Conservation (phyloP, 2,113 vertebrate species). For the Chaetodon trifascialis region DNA sequence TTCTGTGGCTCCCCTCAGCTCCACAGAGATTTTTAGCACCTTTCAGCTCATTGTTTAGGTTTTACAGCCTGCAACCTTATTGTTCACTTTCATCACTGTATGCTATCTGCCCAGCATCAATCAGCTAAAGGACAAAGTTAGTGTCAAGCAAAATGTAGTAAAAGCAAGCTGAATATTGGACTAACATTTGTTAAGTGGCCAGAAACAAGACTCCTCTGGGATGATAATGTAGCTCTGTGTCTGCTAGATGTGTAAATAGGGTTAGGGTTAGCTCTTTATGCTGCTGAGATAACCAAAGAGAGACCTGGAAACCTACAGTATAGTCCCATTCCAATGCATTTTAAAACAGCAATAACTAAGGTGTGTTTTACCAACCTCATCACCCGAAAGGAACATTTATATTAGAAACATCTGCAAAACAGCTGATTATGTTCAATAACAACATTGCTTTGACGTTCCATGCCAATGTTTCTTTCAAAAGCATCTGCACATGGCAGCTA, state of each 20-base stretch:
- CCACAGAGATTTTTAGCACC: neutral
- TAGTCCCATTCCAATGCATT: neutral
- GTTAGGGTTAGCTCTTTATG: too few species aligned
- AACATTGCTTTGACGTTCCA: neutral
- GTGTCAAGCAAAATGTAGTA: neutral
- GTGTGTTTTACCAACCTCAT: neutral
- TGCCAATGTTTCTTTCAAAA: neutral
- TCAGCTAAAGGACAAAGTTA: neutral
- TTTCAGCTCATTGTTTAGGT: neutral
- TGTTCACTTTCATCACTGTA: neutral
- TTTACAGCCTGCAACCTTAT: neutral
- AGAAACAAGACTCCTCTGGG: neutral
- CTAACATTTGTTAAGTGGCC: neutral
- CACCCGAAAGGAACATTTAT: neutral
- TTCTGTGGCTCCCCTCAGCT: too few species aligned
- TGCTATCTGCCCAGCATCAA: neutral
- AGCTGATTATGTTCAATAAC: neutral
- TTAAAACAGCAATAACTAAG: neutral
- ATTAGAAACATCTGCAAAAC: constrained; percentile 6
- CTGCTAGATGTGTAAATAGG: neutral
- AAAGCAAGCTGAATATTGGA: neutral
- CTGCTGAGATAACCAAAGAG: too few species aligned
- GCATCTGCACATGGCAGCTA: neutral
- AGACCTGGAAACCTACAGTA: too few species aligned
- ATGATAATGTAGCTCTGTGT: neutral